Conservation (phyloP, 2,888 invertebrate genomes). For the Phalera bucephala region DNA sequence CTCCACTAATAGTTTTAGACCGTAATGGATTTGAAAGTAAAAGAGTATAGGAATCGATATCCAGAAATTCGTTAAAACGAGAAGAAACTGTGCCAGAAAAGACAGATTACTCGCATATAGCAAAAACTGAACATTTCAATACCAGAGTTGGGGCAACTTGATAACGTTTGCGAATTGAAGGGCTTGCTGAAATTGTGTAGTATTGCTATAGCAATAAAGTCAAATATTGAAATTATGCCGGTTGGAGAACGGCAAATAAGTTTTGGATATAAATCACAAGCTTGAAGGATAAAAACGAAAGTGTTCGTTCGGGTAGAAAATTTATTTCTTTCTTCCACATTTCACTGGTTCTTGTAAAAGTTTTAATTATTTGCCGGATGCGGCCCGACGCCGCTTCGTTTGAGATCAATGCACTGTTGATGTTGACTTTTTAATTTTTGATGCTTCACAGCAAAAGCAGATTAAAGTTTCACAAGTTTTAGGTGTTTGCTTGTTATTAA, state of each 20-base stretch:
- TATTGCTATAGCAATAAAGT: constrained; percentile 31
- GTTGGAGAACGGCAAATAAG: constrained; percentile 35
- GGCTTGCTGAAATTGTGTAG: constrained; percentile 19
- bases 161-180: constrained; percentile 8
- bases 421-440: constrained; percentile 47
- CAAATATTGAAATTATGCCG: constrained; percentile 21
- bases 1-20: constrained; percentile 6
- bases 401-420: constrained; percentile 56
- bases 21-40: constrained; percentile 3
- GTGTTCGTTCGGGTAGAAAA: constrained; percentile 67
- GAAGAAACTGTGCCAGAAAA: constrained; percentile 10
- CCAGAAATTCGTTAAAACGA: constrained; percentile 3
- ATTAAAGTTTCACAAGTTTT: constrained; percentile 11
- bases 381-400: constrained; percentile 50
- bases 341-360: constrained; percentile 68
- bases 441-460: constrained; percentile 37
- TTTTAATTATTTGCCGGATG: constrained; percentile 79
- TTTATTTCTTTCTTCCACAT: constrained; percentile 71
- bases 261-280: constrained; percentile 62
- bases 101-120: constrained; percentile 28
- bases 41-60: constrained; percentile 3
- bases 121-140: constrained; percentile 45
- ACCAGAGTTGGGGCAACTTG: constrained; percentile 19
- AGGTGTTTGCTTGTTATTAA: too few relatives aligned
- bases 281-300: constrained; percentile 68